These are phyloP conservation scores for Betta splendens DNA, from an alignment of 2,797 vertebrate genomes.

Conservation along the genomic window DNA sequence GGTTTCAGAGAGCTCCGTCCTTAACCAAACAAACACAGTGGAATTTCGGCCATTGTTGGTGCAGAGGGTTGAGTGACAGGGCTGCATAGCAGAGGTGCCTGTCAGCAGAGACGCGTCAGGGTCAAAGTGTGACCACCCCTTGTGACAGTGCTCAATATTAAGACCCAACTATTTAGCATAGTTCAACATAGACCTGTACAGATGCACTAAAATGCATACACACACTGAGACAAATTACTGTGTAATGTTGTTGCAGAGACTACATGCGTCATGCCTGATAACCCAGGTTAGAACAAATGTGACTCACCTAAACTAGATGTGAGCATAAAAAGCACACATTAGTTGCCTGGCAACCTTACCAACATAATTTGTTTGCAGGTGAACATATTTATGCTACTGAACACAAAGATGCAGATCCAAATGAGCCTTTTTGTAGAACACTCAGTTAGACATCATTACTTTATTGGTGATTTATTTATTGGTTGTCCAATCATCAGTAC, in stretches of 20 bases:
- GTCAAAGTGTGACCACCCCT: slow-evolving; percentile 77
- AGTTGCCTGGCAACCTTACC: neutral
- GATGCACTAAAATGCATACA: neutral
- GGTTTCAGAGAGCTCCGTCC: slow-evolving; percentile 80
- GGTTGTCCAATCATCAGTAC: slow-evolving; percentile 55
- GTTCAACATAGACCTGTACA: neutral
- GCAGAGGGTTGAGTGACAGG: slow-evolving; percentile 81
- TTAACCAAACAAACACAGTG: slow-evolving; percentile 86
- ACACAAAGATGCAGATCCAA: slow-evolving; percentile 5
- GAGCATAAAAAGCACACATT: too few species aligned
- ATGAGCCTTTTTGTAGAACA: slow-evolving; percentile 21
- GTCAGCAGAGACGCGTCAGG: slow-evolving; percentile 77
- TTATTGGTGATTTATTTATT: slow-evolving; percentile 65
- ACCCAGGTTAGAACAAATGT: too few species aligned
- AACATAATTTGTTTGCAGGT: neutral
- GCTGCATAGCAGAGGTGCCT: slow-evolving; percentile 71
- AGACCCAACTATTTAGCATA: slow-evolving; percentile 10
- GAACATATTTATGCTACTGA: neutral
- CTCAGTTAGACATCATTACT: slow-evolving; percentile 56
- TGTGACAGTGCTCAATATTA: slow-evolving; percentile 42
- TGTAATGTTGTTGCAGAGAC: too few species aligned
- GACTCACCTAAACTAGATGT: too few species aligned
- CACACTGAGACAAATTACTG: neutral
- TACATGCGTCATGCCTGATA: too few species aligned
- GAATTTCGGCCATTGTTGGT: slow-evolving; percentile 84